phyloP scores from a whole-genome alignment of 2,113 vertebrate species.

The Budorcas taxicolor region DNA sequence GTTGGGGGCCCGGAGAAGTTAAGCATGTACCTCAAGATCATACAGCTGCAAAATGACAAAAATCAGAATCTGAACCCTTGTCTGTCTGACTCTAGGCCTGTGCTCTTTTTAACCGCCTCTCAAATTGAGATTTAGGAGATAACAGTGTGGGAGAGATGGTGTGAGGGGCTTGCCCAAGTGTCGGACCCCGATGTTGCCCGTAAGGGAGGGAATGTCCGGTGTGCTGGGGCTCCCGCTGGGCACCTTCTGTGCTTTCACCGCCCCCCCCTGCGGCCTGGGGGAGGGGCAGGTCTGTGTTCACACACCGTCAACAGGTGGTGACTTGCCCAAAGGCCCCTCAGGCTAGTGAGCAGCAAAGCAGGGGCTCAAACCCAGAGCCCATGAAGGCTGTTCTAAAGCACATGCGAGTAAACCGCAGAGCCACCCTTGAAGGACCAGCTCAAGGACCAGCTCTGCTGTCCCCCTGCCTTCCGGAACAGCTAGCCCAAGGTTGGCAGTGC shows the following conservation, averaged over 20 bases:
- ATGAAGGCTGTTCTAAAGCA: accelerated
- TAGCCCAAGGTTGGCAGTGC: neutral
- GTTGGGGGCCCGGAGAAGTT: neutral
- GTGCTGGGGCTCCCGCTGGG: neutral
- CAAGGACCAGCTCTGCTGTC: neutral
- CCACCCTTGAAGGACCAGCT: neutral
- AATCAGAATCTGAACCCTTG: neutral
- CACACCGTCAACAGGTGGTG: neutral
- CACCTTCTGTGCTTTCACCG: accelerated
- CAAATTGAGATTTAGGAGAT: neutral
- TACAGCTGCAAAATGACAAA: neutral
- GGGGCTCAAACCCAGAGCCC: neutral
- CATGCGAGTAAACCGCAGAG: accelerated
- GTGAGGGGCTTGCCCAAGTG: neutral
- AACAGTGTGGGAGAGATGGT: neutral
- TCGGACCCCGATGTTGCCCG: neutral
- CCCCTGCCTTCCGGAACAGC: neutral
- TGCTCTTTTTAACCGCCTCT: neutral
- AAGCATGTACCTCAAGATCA: neutral
- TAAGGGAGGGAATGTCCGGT: neutral
- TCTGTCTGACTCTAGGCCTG: neutral
- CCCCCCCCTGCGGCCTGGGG: neutral
- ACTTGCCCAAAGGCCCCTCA: neutral
- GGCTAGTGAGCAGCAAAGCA: neutral
- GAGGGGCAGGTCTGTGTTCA: neutral